Conservation (phyloP, 2,113 vertebrate species). For the Panurus biarmicus region DNA sequence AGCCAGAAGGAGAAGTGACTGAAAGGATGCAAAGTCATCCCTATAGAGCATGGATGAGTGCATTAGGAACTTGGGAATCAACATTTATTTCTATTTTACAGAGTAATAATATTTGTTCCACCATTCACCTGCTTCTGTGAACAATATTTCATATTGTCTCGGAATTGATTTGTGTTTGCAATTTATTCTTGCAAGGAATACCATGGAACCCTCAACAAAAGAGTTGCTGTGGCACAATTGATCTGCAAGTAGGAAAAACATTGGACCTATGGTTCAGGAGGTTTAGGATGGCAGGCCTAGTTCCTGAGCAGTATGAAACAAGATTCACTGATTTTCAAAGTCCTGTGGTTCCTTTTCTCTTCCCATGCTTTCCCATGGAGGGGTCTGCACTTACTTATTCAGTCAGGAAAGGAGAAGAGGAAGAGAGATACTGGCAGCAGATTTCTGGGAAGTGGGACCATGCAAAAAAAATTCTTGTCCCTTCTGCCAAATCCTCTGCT, state of each 20-base stretch:
- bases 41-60: neutral
- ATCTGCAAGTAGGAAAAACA: neutral
- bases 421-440: neutral
- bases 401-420: neutral
- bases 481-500: neutral
- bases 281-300: neutral
- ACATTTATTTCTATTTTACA: neutral
- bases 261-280: neutral
- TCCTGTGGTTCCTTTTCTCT: neutral
- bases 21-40: neutral
- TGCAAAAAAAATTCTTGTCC: neutral
- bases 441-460: neutral
- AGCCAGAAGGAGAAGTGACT: neutral
- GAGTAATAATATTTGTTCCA: neutral
- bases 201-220: neutral
- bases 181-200: neutral
- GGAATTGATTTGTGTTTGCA: neutral
- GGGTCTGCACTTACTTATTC: neutral
- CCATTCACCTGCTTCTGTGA: neutral
- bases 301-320: neutral
- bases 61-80: neutral
- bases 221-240: neutral
- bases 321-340: neutral
- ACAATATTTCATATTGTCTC: neutral
- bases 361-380: neutral